Base-by-base conservation (phyloP, 53 echinoderm and acorn worm species). In the Antedon mediterranea region DNA sequence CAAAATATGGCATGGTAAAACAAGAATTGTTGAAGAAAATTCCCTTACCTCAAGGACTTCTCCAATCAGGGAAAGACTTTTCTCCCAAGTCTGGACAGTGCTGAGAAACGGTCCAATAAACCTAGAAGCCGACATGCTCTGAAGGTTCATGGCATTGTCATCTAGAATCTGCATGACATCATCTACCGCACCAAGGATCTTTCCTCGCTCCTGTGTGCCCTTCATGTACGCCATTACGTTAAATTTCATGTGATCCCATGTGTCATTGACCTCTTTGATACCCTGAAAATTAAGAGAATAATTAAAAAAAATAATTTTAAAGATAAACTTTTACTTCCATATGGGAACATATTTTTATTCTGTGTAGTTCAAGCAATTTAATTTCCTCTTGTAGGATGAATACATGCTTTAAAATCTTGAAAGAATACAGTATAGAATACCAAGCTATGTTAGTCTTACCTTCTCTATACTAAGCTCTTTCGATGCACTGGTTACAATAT, bases 391-490 rank as follows among this genome's bases (percentile, higher is more conserved):
- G n/a, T n/a, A n/a, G n/a, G n/a, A n/a, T n/a, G n/a, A n/a, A n/a
- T n/a, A n/a, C n/a, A n/a, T n/a, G n/a, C n/a, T n/a, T n/a, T n/a
- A n/a, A 31, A 11, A 20, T 77, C 34, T 28, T 33, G 77, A 23
- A 33, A 7, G n/a, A 0, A 77, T 75, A 14, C 15, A 28, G 0
- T 77, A 33, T 32, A 41, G 14, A n/a, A n/a, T n/a, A 43, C 4
- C 43, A 28, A 31, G 78, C 4, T 18, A 34, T 30, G 42, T 14
- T 74, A 76, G n/a, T 27, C 42, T 43, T 89, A 90, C 98, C 98
- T 98, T 97, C 72, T 98, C 98, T 76, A 98, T 98, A 80, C 98
- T 93, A 73, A 98, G 76, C 78, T 98, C 98, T 71, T 98, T 98
- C 70, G 98, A 88, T 32, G 98, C 98, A 75, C 98, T 98, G 43